phyloP scores from a whole-genome alignment of 1,140 invertebrate genomes.

The Drosophila novamexicana region DNA sequence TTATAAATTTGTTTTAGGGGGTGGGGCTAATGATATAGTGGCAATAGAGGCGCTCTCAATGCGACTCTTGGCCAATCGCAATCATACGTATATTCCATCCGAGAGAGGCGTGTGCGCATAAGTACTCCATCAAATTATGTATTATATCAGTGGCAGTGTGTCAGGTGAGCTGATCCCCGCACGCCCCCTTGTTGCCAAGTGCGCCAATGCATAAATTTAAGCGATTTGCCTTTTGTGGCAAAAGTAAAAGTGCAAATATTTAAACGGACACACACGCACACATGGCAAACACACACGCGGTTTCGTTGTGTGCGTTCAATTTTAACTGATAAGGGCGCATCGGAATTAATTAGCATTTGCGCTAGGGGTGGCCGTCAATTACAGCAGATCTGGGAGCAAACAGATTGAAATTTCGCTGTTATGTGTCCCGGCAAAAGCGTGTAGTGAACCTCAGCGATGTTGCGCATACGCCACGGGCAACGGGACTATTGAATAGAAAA shows the following conservation, averaged over 20 bases:
- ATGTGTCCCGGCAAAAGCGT: not conserved
- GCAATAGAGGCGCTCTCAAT: not conserved
- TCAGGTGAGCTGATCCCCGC: not conserved
- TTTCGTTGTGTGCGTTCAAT: constrained; percentile 2
- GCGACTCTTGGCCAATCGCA: constrained; percentile 14
- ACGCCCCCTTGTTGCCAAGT: constrained; percentile 23
- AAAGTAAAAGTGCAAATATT: constrained; percentile 76
- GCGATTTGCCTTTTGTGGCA: constrained; percentile 72
- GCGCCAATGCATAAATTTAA: constrained; percentile 74
- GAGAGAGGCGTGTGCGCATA: constrained; percentile 7
- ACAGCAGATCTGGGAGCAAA: constrained; percentile 12
- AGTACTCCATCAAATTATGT: constrained; percentile 39
- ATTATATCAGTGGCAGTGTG: constrained; percentile 10
- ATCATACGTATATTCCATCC: constrained; percentile 19
- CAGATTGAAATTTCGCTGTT: constrained; percentile 33
- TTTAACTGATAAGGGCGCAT: constrained; percentile 58
- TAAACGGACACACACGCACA: constrained; percentile 8
- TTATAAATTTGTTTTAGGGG: not conserved
- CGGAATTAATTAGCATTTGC: constrained; percentile 59
- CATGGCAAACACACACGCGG: not conserved
- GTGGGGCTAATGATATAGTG: not conserved
- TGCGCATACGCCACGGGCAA: constrained; percentile 47
- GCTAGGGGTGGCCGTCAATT: not conserved
- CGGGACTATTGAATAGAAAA: constrained; percentile 13
- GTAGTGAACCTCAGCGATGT: constrained; percentile 1